A percentile compares a stretch with the other conserved stretches of the same genome.
phyloP scores from a whole-genome alignment of 2,888 invertebrate species.

The Perithous albicinctus region DNA sequence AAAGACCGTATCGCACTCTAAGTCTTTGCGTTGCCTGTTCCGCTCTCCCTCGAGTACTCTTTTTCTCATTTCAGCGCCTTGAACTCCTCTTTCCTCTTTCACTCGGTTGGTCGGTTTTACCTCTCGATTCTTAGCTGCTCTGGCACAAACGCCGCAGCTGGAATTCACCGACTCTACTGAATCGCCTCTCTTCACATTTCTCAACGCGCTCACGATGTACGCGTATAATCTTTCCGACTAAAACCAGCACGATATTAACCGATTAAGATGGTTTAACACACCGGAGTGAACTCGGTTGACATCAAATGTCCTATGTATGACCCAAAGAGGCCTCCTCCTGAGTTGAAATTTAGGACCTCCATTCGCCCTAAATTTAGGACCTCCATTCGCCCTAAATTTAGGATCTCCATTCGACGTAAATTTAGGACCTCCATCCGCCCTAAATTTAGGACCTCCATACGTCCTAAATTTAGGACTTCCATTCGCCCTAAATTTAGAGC shows the following conservation, averaged over 20 bases:
- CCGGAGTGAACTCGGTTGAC: constrained; percentile 22
- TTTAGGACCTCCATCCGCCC: no score
- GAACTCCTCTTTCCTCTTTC: neutral
- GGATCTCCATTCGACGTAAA: no score
- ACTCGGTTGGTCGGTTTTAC: constrained; percentile 9
- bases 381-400: no score
- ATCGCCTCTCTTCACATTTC: constrained; percentile 27
- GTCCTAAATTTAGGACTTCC: no score
- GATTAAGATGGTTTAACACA: constrained; percentile 47
- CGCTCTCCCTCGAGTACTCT: constrained; percentile 18
- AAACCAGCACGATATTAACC: constrained; percentile 44
- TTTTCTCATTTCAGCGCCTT: constrained; percentile 25
- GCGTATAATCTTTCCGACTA: neutral
- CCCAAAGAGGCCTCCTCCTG: no score
- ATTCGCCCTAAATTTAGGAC: no score
- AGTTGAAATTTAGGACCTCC: no score
- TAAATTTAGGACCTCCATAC: no score
- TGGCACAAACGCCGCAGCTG: neutral
- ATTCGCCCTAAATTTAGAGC: no score
- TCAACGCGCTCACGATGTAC: constrained; percentile 22
- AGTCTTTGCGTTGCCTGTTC: constrained; percentile 4
- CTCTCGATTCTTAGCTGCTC: constrained; percentile 9
- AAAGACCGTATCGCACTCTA: constrained; percentile 5
- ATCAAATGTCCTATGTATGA: no score
- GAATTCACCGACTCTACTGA: neutral